These are phyloP conservation scores for Agrochola litura DNA, from an alignment of 2,888 invertebrate species.

Conservation along the genomic window DNA sequence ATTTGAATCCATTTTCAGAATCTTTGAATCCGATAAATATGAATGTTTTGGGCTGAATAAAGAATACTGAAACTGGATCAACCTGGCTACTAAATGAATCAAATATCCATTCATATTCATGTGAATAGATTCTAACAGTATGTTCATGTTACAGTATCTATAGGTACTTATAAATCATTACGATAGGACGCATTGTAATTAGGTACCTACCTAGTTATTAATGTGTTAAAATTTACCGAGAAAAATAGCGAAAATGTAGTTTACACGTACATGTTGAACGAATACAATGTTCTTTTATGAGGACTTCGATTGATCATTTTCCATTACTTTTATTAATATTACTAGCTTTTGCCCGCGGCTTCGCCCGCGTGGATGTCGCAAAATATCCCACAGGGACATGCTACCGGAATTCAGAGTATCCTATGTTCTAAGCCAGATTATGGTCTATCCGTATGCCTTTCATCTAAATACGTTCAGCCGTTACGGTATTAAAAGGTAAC, in stretches of 20 bases:
- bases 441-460: no score
- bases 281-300: not conserved
- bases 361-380: no score
- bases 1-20: constrained; percentile 71
- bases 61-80: constrained; percentile 14
- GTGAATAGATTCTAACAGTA: not conserved
- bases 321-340: not conserved
- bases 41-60: constrained; percentile 47
- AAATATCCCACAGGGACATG: no score
- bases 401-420: no score
- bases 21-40: constrained; percentile 64
- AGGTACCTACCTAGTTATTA: not conserved
- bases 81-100: constrained; percentile 11
- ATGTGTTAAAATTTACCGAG: no score
- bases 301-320: not conserved
- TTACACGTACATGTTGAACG: not conserved
- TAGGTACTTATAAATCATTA: not conserved
- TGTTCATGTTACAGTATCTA: not conserved
- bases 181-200: not conserved
- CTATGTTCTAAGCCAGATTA: no score
- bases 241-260: not conserved
- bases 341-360: no score
- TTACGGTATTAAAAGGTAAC: no score
- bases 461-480: no score
- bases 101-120: constrained; percentile 8